phyloP scores from a whole-genome alignment of 64 coral and sea anemone species.

The Dendronephthya gigantea region DNA sequence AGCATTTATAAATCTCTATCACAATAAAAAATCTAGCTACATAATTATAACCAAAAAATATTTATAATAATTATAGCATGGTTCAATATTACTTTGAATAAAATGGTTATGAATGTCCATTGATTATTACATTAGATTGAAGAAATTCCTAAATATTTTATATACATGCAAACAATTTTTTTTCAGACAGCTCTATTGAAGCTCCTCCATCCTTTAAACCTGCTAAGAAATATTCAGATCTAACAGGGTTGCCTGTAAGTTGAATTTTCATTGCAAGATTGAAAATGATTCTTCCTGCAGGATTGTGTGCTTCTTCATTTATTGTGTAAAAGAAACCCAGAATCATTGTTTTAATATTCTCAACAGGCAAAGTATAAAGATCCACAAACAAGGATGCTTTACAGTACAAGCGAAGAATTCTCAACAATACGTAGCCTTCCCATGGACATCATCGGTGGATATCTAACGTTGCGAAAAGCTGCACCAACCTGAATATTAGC shows the following conservation, averaged over 20 bases:
- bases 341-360: neutral
- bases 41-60: too few species aligned
- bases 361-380: constrained; percentile 95
- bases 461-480: constrained; percentile 75
- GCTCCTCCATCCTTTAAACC: constrained; percentile 98
- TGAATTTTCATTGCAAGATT: too few species aligned
- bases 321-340: too few species aligned
- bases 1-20: too few species aligned
- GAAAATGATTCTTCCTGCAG: too few species aligned
- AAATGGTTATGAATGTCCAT: too few species aligned
- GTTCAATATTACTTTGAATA: too few species aligned
- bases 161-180: neutral
- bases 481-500: constrained; percentile 50
- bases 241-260: constrained; percentile 89
- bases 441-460: constrained; percentile 86
- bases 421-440: constrained; percentile 71
- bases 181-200: constrained; percentile 81
- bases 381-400: constrained; percentile 77
- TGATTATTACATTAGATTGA: too few species aligned
- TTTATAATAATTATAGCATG: too few species aligned
- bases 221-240: constrained; percentile 85
- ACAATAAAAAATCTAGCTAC: too few species aligned
- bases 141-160: too few species aligned
- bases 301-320: too few species aligned
- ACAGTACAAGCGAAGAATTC: constrained; percentile 75